Evolutionary conservation across 2,888 invertebrate genomes (phyloP).

Genomic region (Ashinkailepas kermadecensis): DNA sequence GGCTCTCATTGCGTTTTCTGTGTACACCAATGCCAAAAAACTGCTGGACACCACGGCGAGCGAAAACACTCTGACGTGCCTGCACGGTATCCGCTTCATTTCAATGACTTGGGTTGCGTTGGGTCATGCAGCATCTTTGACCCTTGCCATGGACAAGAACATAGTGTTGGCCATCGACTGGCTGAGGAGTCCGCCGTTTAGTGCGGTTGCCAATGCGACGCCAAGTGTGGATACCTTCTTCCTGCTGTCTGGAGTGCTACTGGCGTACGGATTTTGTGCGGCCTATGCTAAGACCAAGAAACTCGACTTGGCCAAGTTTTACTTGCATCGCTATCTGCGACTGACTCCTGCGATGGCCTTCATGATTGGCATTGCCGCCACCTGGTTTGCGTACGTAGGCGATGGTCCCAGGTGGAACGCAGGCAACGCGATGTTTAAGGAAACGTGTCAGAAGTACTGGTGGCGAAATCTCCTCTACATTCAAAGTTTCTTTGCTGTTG

Average conservation of each 20-base stretch:
- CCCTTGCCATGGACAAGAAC: neutral
- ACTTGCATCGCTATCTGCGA: constrained; percentile 1
- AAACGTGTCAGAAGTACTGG: neutral
- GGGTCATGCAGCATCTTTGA: constrained; percentile 25
- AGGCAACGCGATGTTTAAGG: neutral
- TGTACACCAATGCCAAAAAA: constrained; percentile 54
- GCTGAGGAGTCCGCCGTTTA: neutral
- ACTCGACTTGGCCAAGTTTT: neutral
- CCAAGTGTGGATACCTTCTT: constrained; percentile 31
- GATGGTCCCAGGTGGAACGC: neutral
- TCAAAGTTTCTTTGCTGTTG: neutral
- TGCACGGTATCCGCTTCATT: constrained; percentile 34
- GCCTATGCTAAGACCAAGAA: neutral
- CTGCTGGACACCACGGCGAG: constrained; percentile 43
- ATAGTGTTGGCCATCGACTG: neutral
- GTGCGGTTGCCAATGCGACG: constrained; percentile 26
- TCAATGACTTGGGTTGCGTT: constrained; percentile 34
- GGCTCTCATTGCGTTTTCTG: constrained; percentile 54
- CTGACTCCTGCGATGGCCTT: constrained; percentile 21
- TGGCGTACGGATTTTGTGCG: constrained; percentile 26
- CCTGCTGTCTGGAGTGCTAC: constrained; percentile 29
- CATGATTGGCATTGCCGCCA: neutral
- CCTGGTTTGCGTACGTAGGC: neutral
- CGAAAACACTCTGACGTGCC: constrained; percentile 24
- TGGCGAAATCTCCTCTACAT: constrained; percentile 13